Evolutionary conservation across 2,797 vertebrate genomes (phyloP).

Genomic region (Lithobates sylvaticus): DNA sequence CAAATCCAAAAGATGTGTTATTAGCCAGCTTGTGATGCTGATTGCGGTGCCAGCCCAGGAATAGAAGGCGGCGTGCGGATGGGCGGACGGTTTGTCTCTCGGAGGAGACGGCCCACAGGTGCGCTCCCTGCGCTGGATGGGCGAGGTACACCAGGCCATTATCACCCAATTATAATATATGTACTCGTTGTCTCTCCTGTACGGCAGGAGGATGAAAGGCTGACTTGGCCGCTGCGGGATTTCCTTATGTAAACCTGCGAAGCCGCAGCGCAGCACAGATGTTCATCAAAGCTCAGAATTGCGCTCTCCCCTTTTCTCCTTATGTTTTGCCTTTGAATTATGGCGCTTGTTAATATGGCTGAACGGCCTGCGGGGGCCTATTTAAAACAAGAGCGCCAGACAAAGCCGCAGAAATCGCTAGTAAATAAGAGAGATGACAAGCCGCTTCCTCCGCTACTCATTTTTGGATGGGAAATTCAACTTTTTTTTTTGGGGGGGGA

Average conservation of each 20-base stretch:
- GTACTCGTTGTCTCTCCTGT: conserved; percentile 1
- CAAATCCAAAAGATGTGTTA: too few relatives aligned
- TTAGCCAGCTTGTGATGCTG: too few relatives aligned
- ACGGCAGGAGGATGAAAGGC: conserved; percentile 46
- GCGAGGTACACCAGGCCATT: conserved; percentile 31
- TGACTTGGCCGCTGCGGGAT: conserved; percentile 40
- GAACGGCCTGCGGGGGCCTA: neutral
- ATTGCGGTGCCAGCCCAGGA: too few relatives aligned
- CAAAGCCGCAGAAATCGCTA: too few relatives aligned
- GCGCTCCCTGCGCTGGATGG: conserved; percentile 29
- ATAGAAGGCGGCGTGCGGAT: too few relatives aligned
- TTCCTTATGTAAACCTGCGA: conserved; percentile 2
- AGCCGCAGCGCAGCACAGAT: neutral
- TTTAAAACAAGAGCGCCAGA: neutral
- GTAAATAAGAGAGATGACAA: too few relatives aligned
- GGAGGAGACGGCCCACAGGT: neutral
- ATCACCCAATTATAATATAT: conserved; percentile 39
- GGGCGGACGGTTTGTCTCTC: neutral
- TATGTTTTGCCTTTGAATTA: neutral
- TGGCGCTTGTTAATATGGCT: neutral
- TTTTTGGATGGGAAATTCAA: too few relatives aligned
- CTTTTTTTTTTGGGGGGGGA: too few relatives aligned
- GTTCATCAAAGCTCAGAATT: neutral
- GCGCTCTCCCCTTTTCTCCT: neutral
- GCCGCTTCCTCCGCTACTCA: too few relatives aligned